Base-by-base conservation (phyloP, 2,113 vertebrate species). In the Oryzias javanicus region DNA sequence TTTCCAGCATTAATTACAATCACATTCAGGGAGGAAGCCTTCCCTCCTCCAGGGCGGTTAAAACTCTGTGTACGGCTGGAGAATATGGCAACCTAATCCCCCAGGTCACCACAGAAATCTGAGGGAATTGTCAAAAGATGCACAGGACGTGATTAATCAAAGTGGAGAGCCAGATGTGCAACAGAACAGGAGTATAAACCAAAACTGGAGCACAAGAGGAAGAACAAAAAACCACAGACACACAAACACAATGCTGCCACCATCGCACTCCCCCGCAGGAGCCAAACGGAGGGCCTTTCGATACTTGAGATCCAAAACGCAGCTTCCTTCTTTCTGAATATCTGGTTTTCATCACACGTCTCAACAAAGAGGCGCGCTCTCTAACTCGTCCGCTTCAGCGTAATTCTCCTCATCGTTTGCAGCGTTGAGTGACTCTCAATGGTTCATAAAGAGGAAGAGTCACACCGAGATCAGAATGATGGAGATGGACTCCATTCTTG, bases 1-100 rank as follows among this genome's bases (percentile, higher is more conserved):
- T 79, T 35, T 79, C 81, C 79, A 22, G 77, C 84, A 88, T 90
- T 88, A 90, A 90, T 90, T 90, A 81, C 80, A 88, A 90, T 91
- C 83, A 82, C 90, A 90, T 89, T 85, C 83, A n/a, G 64, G 61
- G 82, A 89, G 85, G 86, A 90, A 89, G 80, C 80, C 65, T 56
- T 82, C 79, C 78, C 71, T 84, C 82, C 84, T 89, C 83, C 83
- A 74, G 70, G 75, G 73, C 74, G 71, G 84, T 82, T 75, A 82
- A 86, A 72, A 84, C 81, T 86, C 67, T 49, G 67, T 87, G 87
- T 89, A 84, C 84, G 74, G 76, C 82, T 83, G 85, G 82, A 79
- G 68, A 83, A 80, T 85, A 88, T 82, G 83, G 88, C 84, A 89
- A 88, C 85, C 65, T 84, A 88, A 88, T 89, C 88, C 85, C 60